Evolutionary conservation across 2,113 vertebrate species (phyloP).

Genomic region (Fukomys damarensis): DNA sequence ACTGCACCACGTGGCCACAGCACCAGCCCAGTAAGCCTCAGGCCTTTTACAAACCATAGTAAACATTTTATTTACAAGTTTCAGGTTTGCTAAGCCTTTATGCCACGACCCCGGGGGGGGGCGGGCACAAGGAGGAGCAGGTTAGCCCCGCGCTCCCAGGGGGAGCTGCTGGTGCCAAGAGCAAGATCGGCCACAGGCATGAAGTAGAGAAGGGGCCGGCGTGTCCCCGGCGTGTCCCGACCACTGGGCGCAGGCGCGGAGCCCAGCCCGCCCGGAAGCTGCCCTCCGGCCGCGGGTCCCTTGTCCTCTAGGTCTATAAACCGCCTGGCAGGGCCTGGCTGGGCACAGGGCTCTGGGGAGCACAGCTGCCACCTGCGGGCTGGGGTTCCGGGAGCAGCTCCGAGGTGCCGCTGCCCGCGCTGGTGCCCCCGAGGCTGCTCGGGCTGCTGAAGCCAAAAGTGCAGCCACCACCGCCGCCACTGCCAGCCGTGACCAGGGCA

Average conservation of each 20-base stretch:
- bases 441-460: neutral
- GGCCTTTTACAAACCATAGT: slow-evolving; percentile 88
- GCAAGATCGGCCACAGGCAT: neutral
- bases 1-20: too few species aligned
- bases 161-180: slow-evolving; percentile 42
- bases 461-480: neutral
- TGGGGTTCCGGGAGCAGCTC: slow-evolving; percentile 57
- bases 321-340: slow-evolving; percentile 34
- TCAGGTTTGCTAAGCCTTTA: slow-evolving; percentile 86
- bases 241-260: neutral
- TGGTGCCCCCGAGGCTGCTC: neutral
- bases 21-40: slow-evolving; percentile 70
- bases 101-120: slow-evolving; percentile 65
- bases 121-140: neutral
- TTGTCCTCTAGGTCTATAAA: slow-evolving; percentile 73
- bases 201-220: neutral
- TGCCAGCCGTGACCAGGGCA: neutral
- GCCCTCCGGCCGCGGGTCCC: neutral
- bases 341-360: slow-evolving; percentile 72
- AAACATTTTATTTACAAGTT: slow-evolving; percentile 98
- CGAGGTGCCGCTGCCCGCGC: neutral
- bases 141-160: slow-evolving; percentile 75
- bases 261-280: neutral
- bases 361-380: slow-evolving; percentile 1
- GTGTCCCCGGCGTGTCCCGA: neutral